phyloP scores from a whole-genome alignment of 2,797 vertebrate genomes.

The Notoglanidium macrostoma region DNA sequence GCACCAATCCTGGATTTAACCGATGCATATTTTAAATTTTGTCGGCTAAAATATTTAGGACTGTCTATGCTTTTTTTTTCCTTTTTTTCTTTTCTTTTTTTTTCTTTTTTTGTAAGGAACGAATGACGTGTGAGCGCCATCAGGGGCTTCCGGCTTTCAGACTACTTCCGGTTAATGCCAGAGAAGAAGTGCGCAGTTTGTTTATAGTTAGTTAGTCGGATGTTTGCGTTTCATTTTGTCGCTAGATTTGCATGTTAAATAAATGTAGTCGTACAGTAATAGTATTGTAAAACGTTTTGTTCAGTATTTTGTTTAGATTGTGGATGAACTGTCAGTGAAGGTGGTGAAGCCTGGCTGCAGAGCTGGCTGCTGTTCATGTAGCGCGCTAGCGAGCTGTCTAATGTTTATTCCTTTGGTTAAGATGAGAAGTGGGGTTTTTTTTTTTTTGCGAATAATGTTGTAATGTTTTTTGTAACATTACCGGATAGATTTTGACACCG shows the following conservation, averaged over 20 bases:
- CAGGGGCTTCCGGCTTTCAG: constrained; percentile 79
- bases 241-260: too few relatives aligned
- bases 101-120: constrained; percentile 72
- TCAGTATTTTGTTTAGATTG: background rate
- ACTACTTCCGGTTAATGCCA: constrained; percentile 77
- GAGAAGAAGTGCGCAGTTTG: constrained; percentile 58
- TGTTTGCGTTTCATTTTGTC: background rate
- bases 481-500: background rate
- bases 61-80: constrained; percentile 62
- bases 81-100: constrained; percentile 49
- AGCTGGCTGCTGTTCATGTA: background rate
- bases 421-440: background rate
- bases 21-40: constrained; percentile 55
- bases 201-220: background rate
- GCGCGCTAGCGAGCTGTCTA: constrained; percentile 6
- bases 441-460: background rate
- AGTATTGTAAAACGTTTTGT: background rate
- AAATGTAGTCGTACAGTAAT: background rate
- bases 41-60: constrained; percentile 67
- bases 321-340: background rate
- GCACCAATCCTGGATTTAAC: constrained; percentile 36
- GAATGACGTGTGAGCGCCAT: constrained; percentile 81
- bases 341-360: too few relatives aligned
- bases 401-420: background rate
- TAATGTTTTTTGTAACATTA: too few relatives aligned